phyloP scores from a whole-genome alignment of 1,140 invertebrate species.

The Branchinecta lynchi region DNA sequence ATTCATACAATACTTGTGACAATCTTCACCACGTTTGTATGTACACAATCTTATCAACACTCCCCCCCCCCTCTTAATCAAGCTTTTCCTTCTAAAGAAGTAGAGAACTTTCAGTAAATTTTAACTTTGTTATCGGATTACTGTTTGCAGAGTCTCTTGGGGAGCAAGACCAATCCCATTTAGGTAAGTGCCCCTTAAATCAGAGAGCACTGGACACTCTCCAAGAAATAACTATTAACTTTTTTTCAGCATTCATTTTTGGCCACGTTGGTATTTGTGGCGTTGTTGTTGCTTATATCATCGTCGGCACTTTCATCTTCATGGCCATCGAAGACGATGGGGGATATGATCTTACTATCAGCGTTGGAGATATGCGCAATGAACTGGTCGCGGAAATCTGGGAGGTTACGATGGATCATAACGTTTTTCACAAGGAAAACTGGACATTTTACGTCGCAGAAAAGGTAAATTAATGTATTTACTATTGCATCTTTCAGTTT shows the following conservation, averaged over 20 bases:
- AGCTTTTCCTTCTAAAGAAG: too few relatives aligned
- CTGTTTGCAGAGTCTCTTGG: too few relatives aligned
- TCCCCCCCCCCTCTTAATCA: too few relatives aligned
- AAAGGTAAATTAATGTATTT: background rate
- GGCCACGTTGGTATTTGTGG: slow-evolving; percentile 58
- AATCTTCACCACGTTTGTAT: too few relatives aligned
- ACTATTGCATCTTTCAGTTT: too few relatives aligned
- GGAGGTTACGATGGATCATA: background rate
- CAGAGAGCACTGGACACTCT: too few relatives aligned
- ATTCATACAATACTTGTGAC: too few relatives aligned
- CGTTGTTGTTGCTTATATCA: slow-evolving; percentile 77
- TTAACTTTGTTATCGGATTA: too few relatives aligned
- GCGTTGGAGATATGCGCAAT: slow-evolving; percentile 25
- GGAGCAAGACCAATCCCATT: too few relatives aligned
- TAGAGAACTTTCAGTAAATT: too few relatives aligned
- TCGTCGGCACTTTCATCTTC: slow-evolving; percentile 56
- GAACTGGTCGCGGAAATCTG: background rate
- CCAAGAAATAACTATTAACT: background rate
- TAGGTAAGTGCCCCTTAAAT: too few relatives aligned
- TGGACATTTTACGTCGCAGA: background rate
- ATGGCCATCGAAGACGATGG: slow-evolving; percentile 35
- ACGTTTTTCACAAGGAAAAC: background rate
- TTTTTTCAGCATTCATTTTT: slow-evolving; percentile 4
- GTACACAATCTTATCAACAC: too few relatives aligned
- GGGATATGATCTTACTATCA: slow-evolving; percentile 29